Evolutionary conservation across 2,888 invertebrate genomes (phyloP).

Genomic region (Neoaliturus tenellus): DNA sequence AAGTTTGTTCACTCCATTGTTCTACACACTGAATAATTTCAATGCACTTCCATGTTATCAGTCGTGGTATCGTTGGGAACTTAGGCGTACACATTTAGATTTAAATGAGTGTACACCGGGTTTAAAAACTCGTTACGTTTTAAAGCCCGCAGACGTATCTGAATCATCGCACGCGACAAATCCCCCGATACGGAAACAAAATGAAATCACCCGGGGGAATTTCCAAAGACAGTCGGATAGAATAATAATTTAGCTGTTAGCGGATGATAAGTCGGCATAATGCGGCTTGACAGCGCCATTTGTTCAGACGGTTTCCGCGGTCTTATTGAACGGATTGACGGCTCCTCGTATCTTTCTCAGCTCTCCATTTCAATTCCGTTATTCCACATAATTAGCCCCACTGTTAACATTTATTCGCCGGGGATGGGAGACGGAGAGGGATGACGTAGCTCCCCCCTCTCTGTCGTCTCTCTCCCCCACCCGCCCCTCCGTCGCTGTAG

Average conservation of each 20-base stretch:
- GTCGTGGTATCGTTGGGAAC: no score
- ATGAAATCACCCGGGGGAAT: background rate
- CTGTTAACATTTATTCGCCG: constrained; percentile 6
- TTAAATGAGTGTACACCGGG: no score
- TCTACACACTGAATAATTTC: no score
- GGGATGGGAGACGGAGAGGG: background rate
- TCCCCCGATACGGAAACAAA: constrained; percentile 14
- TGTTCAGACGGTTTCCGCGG: background rate
- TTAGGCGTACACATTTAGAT: no score
- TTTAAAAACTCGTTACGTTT: background rate
- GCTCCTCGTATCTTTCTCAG: background rate
- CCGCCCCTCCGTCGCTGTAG: background rate
- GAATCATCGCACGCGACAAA: constrained; percentile 5
- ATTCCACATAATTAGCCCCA: constrained; percentile 16
- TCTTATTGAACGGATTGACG: constrained; percentile 17
- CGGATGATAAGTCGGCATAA: constrained; percentile 24
- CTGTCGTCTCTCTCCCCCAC: no score
- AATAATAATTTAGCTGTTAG: constrained; percentile 18
- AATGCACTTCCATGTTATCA: no score
- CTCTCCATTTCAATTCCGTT: background rate
- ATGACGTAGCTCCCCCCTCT: background rate
- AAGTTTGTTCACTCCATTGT: no score
- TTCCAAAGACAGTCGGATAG: constrained; percentile 18
- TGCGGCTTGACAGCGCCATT: constrained; percentile 26
- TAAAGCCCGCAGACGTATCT: background rate